Base-by-base conservation (phyloP, 2,797 vertebrate species). In the Oreochromis grahami region DNA sequence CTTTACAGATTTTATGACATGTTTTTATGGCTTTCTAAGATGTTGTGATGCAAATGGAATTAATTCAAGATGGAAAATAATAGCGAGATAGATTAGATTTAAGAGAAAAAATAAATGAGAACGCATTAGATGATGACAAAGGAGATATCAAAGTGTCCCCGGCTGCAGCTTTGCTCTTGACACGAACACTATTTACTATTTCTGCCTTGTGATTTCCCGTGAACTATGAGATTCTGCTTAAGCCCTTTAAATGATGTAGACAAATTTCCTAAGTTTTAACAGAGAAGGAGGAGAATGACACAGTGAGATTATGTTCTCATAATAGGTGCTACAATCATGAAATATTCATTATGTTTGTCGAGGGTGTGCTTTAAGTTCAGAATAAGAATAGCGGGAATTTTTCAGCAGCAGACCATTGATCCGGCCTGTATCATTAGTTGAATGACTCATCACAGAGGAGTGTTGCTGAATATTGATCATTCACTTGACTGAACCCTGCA, bases 401-500 rank as follows among this genome's bases (percentile, higher is more conserved):
- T 86, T 74, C 74, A 63, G 82, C 60, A 50, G 83, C 63, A 79
- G 83, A 53, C n/a, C 45, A 90, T 89, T 88, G 89, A 92, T 92
- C 82, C 3, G 24, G 24, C 51, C 63, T 29, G 63, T 81, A 86
- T 84, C 81, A 80, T 89, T 90, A 90, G 76, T 87, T 78, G 85
- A 87, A 83, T 91, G 89, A 87, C 84, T 90, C 89, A 87, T 90
- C 84, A 81, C 38, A 55, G 68, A 86, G 14, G 65, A 86, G 55
- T 84, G 87, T 78, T 82, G 76, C 58, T 88, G 86, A 87, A 88
- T 86, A 91, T 81, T 90, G 87, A 93, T 91, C 38, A 48, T 68
- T 86, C 76, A 17, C 43, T 83, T 38, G 77, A 86, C 80, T 72
- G 83, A 85, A 17, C 38, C 36, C 21, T 72, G 82, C 68, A 51